Conservation (phyloP, 2,888 invertebrate species). For the Beris chalybata region DNA sequence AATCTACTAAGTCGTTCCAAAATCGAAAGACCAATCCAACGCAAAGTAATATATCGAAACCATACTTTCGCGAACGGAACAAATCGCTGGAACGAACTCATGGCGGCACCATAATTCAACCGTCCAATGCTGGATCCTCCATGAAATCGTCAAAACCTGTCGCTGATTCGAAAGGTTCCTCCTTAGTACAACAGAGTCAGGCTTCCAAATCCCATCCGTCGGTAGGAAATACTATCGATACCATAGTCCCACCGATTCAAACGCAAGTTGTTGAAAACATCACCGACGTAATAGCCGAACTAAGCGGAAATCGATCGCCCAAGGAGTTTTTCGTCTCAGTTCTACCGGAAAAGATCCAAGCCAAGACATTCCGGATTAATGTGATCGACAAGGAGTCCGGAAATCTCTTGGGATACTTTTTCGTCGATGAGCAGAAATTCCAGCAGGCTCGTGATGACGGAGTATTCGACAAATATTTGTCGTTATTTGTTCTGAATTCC, state of each 20-base stretch:
- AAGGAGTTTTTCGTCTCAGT: constrained; percentile 27
- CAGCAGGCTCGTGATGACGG: constrained; percentile 19
- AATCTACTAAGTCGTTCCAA: too few species aligned
- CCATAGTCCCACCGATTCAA: too few species aligned
- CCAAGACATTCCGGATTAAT: constrained; percentile 18
- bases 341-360: constrained; percentile 18
- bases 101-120: constrained; percentile 12
- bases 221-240: neutral
- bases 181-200: neutral
- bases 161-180: neutral
- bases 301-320: constrained; percentile 10
- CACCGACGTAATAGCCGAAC: constrained; percentile 4
- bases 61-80: neutral
- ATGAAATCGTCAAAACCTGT: neutral
- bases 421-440: constrained; percentile 20
- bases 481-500: constrained; percentile 25
- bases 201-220: neutral
- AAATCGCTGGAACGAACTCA: constrained; percentile 1
- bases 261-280: neutral
- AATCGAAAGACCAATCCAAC: neutral
- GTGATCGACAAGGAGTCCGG: constrained; percentile 22
- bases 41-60: neutral
- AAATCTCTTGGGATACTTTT: constrained; percentile 14
- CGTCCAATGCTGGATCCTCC: neutral
- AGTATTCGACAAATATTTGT: constrained; percentile 22